Percentiles rank a stretch among this genome's conserved stretches.
phyloP scores from a whole-genome alignment of 2,797 vertebrate genomes.

The Apogon talboti region DNA sequence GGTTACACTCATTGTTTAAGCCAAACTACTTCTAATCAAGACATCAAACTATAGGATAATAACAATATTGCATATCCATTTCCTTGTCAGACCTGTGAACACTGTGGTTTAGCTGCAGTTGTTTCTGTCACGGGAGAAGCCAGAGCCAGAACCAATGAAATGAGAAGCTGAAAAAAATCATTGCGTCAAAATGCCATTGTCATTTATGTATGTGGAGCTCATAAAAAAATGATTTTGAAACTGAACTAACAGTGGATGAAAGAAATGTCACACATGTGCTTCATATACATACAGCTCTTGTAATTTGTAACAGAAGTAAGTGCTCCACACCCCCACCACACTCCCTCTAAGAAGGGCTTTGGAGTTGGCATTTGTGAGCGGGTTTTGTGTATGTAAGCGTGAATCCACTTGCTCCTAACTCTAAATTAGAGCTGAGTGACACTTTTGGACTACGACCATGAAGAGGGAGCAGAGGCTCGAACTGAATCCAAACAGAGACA shows the following conservation, averaged over 20 bases:
- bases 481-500: constrained; percentile 60
- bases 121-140: no score
- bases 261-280: constrained; percentile 16
- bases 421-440: constrained; percentile 68
- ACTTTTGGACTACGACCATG: constrained; percentile 68
- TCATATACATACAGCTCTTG: constrained; percentile 8
- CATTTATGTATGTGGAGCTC: not conserved
- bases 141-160: no score
- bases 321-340: not conserved
- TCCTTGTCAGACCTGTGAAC: no score
- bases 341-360: constrained; percentile 26
- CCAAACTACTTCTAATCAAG: no score
- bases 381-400: constrained; percentile 41
- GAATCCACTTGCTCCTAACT: constrained; percentile 46
- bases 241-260: not conserved
- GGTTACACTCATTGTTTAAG: no score
- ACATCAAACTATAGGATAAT: no score
- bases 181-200: no score
- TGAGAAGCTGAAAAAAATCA: no score
- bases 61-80: no score
- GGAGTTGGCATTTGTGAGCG: constrained; percentile 43
- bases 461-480: constrained; percentile 65
- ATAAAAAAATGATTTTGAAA: not conserved
- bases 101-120: no score
- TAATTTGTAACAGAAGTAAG: constrained; percentile 25